Conservation (phyloP, 2,797 vertebrate species). For the Onychomys leucogaster region DNA sequence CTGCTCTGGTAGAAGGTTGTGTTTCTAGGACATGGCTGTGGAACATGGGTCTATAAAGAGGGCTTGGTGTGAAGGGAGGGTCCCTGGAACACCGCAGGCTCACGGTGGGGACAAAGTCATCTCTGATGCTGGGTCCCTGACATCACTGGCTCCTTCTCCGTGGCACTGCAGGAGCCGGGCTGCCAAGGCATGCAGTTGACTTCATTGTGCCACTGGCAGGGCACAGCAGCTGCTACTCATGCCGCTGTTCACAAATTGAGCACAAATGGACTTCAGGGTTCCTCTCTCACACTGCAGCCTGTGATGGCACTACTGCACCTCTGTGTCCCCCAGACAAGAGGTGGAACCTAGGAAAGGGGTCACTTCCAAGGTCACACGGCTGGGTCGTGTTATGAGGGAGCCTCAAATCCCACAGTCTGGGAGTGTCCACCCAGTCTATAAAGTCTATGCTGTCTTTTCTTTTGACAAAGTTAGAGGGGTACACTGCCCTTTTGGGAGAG, state of each 20-base stretch:
- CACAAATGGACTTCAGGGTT: neutral
- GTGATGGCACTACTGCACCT: neutral
- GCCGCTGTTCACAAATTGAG: neutral
- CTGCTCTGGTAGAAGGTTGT: neutral
- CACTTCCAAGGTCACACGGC: neutral
- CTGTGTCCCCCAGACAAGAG: neutral
- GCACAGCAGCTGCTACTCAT: neutral
- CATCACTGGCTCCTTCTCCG: neutral
- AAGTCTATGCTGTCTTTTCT: neutral
- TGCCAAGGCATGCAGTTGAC: neutral
- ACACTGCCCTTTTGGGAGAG: neutral
- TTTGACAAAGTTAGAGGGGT: neutral
- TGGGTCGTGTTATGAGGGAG: neutral
- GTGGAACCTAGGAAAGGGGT: neutral
- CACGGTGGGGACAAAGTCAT: neutral
- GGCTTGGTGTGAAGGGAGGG: neutral
- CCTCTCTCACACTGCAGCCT: neutral
- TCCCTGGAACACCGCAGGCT: neutral
- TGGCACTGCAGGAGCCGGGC: neutral
- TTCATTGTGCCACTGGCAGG: fast-evolving
- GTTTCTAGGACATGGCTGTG: neutral
- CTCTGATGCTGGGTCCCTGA: neutral
- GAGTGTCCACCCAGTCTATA: neutral
- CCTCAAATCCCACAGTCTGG: neutral
- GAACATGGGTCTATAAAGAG: neutral